Evolutionary conservation across 1,140 invertebrate genomes (phyloP).

Genomic region (Chrysomallon squamiferum): DNA sequence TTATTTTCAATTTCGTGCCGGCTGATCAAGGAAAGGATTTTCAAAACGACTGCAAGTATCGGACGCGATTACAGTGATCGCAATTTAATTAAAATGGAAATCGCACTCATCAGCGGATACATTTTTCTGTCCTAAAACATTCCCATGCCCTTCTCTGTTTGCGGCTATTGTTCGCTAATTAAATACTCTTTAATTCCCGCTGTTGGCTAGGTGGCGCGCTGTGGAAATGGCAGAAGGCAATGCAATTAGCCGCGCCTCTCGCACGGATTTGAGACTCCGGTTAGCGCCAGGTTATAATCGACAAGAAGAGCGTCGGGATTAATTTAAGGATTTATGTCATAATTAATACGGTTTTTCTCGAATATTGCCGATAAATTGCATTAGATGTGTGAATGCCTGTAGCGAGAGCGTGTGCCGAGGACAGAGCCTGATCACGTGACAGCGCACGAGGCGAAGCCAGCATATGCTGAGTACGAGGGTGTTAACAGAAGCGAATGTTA

Average conservation of each 20-base stretch:
- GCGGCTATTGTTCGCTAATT: constrained; percentile 28
- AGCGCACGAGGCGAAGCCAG: too few species aligned
- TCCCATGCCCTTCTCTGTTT: not conserved
- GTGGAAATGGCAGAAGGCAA: constrained; percentile 28
- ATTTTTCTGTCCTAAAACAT: not conserved
- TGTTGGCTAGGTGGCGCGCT: constrained; percentile 23
- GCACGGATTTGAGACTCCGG: constrained; percentile 48
- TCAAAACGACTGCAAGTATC: too few species aligned
- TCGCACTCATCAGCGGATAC: constrained; percentile 15
- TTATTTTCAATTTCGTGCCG: too few species aligned
- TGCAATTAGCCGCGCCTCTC: constrained; percentile 27
- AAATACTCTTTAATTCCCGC: constrained; percentile 39
- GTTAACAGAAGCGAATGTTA: too few species aligned
- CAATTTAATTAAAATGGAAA: constrained; percentile 59
- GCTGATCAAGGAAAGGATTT: too few species aligned
- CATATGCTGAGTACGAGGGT: too few species aligned
- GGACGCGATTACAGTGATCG: constrained; percentile 42
- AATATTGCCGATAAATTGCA: constrained; percentile 36
- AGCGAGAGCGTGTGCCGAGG: too few species aligned
- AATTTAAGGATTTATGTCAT: constrained; percentile 47
- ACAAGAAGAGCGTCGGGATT: constrained; percentile 40
- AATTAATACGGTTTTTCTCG: constrained; percentile 38
- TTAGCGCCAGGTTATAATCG: constrained; percentile 45
- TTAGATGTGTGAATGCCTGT: constrained; percentile 7
- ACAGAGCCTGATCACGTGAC: too few species aligned